Evolutionary conservation across 1,140 invertebrate genomes (phyloP), one percentile per base, ranked within the genome.

Genomic region (Lysiphlebus fabarum): DNA sequence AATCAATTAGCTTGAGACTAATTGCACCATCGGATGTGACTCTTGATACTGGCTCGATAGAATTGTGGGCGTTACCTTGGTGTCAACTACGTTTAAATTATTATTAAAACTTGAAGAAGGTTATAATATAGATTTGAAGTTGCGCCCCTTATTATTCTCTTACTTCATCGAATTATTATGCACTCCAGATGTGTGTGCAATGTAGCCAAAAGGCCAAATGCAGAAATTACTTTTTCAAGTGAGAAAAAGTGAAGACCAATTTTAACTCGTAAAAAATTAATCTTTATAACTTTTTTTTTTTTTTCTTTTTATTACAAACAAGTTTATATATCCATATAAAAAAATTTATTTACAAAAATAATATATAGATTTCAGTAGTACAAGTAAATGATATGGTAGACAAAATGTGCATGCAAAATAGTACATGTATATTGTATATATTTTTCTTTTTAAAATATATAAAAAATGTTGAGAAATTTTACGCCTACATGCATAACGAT

Each of bases 1-100:
- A 60, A 60, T 60, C 58, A 60, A 55, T 60, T 59, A 55, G 43
- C 58, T 60, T 44, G 43, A 55, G 58, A 55, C 53, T 60, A 60
- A 60, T 60, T 60, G 55, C 53, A 53, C 45, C 37, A 59, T 40
- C 51, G 34, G 58, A 59, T 8, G 58, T 51, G 34, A 59, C 54
- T 6, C 53, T 42, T 43, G 49, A 58, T 58, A 48, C 56, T 51
- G 48, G 12, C 49, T 58, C 56, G 58, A 60, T 60, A 50, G 58
- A 9, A 55, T 55, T 53, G 53, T 56, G 53, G 58, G 58, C 58
- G 58, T 54, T 54, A 14, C 58, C 53, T 53, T 4, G 17, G 38
- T 55, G 53, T 60, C 58, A 12, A 44, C 55, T 37, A 12, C 37
- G 51, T 41, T 53, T 43, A 54, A 60, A 60, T 60, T 60, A 60